Conservation (phyloP, 2,113 vertebrate genomes). For the Chloroceryle aenea region DNA sequence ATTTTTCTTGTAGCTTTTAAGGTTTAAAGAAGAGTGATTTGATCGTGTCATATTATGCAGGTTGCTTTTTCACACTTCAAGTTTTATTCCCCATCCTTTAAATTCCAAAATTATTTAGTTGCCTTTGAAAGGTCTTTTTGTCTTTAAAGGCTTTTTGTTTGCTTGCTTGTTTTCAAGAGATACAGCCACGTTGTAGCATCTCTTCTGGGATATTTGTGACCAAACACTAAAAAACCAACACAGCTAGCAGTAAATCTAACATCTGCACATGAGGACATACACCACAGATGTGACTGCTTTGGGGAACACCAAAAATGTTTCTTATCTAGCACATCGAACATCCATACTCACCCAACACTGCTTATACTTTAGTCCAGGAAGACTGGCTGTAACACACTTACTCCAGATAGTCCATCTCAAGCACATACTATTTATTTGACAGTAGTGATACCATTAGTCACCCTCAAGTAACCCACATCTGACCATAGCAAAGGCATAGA, state of each 20-base stretch:
- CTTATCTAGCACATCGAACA: neutral
- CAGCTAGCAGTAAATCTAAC: neutral
- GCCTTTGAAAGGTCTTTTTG: neutral
- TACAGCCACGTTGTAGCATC: rapidly evolving
- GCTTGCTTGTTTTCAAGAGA: neutral
- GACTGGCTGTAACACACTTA: neutral
- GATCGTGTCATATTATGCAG: neutral
- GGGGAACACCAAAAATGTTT: neutral
- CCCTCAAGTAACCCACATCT: neutral
- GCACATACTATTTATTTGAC: neutral
- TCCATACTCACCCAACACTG: neutral
- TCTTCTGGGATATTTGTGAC: neutral
- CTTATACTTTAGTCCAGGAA: neutral
- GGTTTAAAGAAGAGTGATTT: neutral
- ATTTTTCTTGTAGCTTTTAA: neutral
- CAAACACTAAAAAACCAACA: neutral
- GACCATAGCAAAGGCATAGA: neutral
- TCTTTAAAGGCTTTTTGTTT: neutral
- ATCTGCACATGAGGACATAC: neutral
- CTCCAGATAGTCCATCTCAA: neutral
- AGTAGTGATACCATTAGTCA: neutral
- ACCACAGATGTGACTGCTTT: neutral
- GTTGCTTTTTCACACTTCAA: neutral
- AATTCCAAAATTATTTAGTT: neutral
- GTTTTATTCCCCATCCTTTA: neutral